Evolutionary conservation across 2,113 vertebrate genomes (phyloP), one percentile per base, ranked within the genome.

Genomic region (Xyliphius kryptos): DNA sequence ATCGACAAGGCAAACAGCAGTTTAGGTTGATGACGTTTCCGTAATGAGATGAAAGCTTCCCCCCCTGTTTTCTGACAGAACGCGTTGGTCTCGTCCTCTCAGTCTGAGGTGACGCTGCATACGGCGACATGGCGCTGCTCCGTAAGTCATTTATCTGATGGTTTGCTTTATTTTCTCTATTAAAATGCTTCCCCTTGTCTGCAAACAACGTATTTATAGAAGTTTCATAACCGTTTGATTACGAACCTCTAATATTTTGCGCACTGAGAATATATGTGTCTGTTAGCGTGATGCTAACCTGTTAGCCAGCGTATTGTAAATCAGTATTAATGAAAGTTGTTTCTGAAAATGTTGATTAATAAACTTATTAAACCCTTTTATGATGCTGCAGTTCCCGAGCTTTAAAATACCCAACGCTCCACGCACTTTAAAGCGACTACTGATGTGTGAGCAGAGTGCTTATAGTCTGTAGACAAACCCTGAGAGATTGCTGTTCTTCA

Each of bases 51-150:
- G 19, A 47, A 51, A 41, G 1, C 1, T 16, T 37, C 19, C 20
- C 63, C 63, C 62, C 20, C 11, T 47, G 9, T 1, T 0, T 21
- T n/a, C 3, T 2, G 12, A 3, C 9, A 3, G 3, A 66, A 19
- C 61, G 65, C 38, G 54, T 57, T 5, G 19, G 21, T 48, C 36
- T 87, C 87, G 76, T 16, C 66, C 12, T 80, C 55, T 53, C 65
- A 40, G 62, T 69, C 81, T 67, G 77, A 76, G 84, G 82, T 87
- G 85, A 87, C 85, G 86, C 79, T 87, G 82, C 85, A 83, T 80
- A 76, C 82, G 82, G 79, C 74, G 81, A 87, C 79, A 88, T 89
- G 87, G 81, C 86, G 66, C 81, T 76, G 46, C 72, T 66, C 59
- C 26, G 87, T 89, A 68, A 88, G 86, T 85, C 43, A 61, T 62